phyloP scores from a whole-genome alignment of 2,113 vertebrate genomes.

The Oxyruncus cristatus region DNA sequence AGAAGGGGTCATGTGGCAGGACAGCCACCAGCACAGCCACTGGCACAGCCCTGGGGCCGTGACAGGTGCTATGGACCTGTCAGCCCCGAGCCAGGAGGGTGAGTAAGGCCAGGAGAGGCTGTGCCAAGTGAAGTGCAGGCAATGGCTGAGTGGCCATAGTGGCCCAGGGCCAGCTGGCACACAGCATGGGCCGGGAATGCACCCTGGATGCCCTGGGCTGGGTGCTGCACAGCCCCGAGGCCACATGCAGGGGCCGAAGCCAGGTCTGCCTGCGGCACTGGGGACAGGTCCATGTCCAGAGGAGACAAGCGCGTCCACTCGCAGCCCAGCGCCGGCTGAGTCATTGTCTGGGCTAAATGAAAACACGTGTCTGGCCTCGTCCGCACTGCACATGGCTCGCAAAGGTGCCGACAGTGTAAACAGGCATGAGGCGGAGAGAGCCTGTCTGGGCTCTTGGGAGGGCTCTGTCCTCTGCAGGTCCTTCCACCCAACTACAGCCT shows the following conservation, averaged over 20 bases:
- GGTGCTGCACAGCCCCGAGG: neutral
- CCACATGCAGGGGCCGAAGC: neutral
- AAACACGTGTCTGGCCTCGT: slow-evolving; percentile 61
- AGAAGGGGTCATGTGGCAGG: neutral
- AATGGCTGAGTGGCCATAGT: accelerated
- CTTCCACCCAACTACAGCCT: neutral
- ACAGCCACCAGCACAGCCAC: neutral
- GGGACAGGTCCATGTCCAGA: neutral
- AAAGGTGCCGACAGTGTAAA: slow-evolving; percentile 3
- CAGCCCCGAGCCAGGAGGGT: accelerated
- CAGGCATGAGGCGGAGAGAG: neutral
- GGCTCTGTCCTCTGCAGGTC: neutral
- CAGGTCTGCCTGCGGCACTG: accelerated
- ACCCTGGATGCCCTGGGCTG: neutral
- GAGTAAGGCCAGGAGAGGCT: neutral
- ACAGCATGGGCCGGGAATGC: accelerated
- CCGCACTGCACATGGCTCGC: neutral
- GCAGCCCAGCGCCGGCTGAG: slow-evolving; percentile 36
- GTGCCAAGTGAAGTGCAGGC: neutral
- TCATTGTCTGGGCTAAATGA: slow-evolving; percentile 56
- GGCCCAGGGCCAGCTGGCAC: neutral
- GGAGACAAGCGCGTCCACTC: neutral
- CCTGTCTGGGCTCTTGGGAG: neutral
- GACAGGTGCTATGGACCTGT: neutral
- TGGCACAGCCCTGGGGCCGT: neutral